Percentiles rank a stretch among this genome's conserved stretches.
Evolutionary conservation across 2,797 vertebrate genomes (phyloP).

Genomic region (Phalloptychus januarius): DNA sequence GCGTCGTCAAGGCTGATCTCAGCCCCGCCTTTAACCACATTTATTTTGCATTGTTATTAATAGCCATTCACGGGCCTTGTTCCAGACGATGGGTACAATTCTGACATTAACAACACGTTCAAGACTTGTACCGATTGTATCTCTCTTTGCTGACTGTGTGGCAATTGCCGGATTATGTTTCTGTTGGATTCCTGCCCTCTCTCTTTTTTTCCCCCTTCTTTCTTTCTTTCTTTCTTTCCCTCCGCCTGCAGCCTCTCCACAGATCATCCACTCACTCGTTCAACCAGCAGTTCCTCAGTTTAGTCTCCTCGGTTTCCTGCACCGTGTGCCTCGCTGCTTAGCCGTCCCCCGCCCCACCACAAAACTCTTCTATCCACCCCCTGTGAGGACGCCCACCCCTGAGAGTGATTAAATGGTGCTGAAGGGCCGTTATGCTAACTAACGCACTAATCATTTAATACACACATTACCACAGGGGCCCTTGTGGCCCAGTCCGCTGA

Average conservation of each 20-base stretch:
- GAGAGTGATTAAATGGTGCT: slow-evolving; percentile 84
- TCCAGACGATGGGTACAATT: slow-evolving; percentile 71
- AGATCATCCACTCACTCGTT: slow-evolving; percentile 63
- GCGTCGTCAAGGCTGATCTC: slow-evolving; percentile 59
- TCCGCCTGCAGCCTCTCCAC: slow-evolving; percentile 43
- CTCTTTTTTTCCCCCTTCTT: slow-evolving; percentile 34
- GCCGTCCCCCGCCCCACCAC: slow-evolving; percentile 11
- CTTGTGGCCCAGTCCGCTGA: slow-evolving; percentile 79
- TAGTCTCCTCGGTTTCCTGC: slow-evolving; percentile 51
- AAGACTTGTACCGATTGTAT: slow-evolving; percentile 76
- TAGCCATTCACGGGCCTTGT: slow-evolving; percentile 70
- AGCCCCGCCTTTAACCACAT: slow-evolving; percentile 47
- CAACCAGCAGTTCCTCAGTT: slow-evolving; percentile 50
- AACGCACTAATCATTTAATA: slow-evolving; percentile 86
- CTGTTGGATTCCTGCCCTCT: slow-evolving; percentile 68
- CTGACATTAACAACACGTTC: slow-evolving; percentile 77
- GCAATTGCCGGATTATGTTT: slow-evolving; percentile 72
- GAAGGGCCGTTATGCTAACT: slow-evolving; percentile 83
- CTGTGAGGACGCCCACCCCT: slow-evolving; percentile 79
- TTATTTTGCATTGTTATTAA: slow-evolving; percentile 72
- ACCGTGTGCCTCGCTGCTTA: slow-evolving; percentile 23
- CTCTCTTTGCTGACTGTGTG: slow-evolving; percentile 66
- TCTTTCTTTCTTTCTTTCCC: slow-evolving; percentile 6
- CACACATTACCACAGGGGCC: slow-evolving; percentile 84
- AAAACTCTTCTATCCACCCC: slow-evolving; percentile 56